phyloP scores from a whole-genome alignment of 2,888 invertebrate species.

The Quadroppia sp. region DNA sequence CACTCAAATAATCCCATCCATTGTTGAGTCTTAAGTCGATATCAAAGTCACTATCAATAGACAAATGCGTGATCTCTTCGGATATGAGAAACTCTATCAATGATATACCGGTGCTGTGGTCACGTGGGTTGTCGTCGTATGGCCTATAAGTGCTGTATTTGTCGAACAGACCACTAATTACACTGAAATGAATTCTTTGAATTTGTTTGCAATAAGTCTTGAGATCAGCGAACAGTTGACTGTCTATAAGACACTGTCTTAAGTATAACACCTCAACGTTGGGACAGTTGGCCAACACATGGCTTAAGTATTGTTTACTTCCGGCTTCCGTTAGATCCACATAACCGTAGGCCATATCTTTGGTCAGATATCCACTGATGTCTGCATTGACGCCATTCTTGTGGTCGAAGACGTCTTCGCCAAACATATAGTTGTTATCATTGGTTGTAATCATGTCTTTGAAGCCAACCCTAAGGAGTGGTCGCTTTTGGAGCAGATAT shows the following conservation, averaged over 20 bases:
- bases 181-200: background rate
- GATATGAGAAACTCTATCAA: background rate
- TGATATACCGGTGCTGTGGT: background rate
- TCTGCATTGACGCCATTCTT: background rate
- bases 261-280: background rate
- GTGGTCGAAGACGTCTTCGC: background rate
- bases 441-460: background rate
- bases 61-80: background rate
- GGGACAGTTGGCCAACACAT: background rate
- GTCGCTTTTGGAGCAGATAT: background rate
- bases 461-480: background rate
- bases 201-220: too few species aligned
- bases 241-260: background rate
- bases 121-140: too few species aligned
- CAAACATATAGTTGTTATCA: background rate
- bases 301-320: background rate
- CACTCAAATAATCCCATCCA: background rate
- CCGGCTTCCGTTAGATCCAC: background rate
- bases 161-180: background rate
- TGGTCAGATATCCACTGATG: background rate
- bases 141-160: too few species aligned
- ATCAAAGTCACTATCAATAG: background rate
- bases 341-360: background rate
- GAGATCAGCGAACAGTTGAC: background rate
- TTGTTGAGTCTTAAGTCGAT: background rate